These are phyloP conservation scores for Edolisoma coerulescens DNA, from an alignment of 2,113 vertebrate species.

Conservation along the genomic window DNA sequence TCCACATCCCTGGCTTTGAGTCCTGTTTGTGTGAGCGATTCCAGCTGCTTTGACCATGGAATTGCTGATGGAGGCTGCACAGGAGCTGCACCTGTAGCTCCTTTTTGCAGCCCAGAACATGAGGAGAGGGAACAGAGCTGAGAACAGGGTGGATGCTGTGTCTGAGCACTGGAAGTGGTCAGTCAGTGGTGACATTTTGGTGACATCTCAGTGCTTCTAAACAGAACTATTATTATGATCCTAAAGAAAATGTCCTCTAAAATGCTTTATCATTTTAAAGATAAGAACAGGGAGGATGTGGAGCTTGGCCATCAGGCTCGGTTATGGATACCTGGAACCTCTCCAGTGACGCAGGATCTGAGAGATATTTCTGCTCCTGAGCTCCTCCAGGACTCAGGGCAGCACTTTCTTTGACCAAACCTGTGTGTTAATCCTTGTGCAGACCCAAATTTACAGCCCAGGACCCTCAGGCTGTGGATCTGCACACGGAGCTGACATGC, in stretches of 20 bases:
- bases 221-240: neutral
- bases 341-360: neutral
- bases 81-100: neutral
- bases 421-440: neutral
- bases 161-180: neutral
- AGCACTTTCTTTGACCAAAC: neutral
- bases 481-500: rapidly evolving
- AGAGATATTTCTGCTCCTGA: neutral
- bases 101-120: neutral
- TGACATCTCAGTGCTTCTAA: neutral
- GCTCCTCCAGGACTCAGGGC: neutral
- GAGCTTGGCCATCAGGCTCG: neutral
- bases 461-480: neutral
- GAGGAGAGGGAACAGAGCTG: neutral
- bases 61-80: neutral
- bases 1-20: rapidly evolving
- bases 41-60: neutral
- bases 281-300: neutral
- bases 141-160: neutral
- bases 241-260: neutral
- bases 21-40: neutral
- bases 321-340: neutral
- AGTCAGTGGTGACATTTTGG: neutral
- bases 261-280: neutral
- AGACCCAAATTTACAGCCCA: rapidly evolving